These are phyloP conservation scores for Tenebrosternarchus preto DNA, from an alignment of 2,113 vertebrate genomes.

Conservation along the genomic window DNA sequence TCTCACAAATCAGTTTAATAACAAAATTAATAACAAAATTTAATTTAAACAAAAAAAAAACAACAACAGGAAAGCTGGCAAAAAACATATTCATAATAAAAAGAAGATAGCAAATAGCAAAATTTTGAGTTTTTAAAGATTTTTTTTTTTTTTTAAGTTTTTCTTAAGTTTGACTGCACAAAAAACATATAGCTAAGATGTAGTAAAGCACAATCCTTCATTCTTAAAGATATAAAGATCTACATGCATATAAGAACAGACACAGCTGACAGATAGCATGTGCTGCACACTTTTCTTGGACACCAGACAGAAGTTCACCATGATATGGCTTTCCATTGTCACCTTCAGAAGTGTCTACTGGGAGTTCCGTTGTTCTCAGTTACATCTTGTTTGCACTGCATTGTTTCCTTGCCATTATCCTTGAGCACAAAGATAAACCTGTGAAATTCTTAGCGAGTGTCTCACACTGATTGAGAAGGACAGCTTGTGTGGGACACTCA, in stretches of 20 bases:
- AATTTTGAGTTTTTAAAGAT: too few species aligned
- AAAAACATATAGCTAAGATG: too few species aligned
- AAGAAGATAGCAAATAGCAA: too few species aligned
- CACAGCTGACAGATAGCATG: slow-evolving; percentile 1
- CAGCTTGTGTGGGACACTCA: slow-evolving; percentile 43
- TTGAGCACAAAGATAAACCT: slow-evolving; percentile 59
- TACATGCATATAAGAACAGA: neutral
- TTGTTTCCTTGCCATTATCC: slow-evolving; percentile 59
- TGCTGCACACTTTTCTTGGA: slow-evolving; percentile 20
- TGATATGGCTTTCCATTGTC: slow-evolving; percentile 3
- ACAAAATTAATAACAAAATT: too few species aligned
- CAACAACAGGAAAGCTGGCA: too few species aligned
- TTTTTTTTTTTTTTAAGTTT: too few species aligned
- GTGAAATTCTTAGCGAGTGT: slow-evolving; percentile 52
- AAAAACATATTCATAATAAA: too few species aligned
- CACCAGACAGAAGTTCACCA: slow-evolving; percentile 3
- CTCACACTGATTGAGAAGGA: slow-evolving; percentile 44
- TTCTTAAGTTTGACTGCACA: too few species aligned
- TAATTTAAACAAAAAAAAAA: neutral
- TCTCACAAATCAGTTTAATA: too few species aligned
- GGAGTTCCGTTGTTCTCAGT: slow-evolving; percentile 19
- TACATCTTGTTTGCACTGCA: slow-evolving; percentile 40
- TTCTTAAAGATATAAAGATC: neutral
- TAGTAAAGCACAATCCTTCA: neutral
- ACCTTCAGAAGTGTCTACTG: slow-evolving; percentile 30